Percentiles rank a stretch among this genome's conserved stretches.
Conservation (phyloP, 2,113 vertebrate genomes). For the Lipophrys pholis region DNA sequence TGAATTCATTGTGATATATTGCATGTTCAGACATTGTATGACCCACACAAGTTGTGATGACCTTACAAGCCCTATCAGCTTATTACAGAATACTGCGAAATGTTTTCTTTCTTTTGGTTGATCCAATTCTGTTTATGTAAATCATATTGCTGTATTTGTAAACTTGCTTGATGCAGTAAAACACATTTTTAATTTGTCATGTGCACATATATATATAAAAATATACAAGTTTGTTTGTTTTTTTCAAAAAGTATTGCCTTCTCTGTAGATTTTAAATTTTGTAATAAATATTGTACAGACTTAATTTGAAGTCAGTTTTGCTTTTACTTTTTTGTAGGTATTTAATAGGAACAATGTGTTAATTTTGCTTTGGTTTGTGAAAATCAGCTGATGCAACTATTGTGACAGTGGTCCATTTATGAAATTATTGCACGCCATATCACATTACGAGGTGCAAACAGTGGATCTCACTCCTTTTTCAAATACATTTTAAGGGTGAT, state of each 20-base stretch:
- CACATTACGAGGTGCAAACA: too few relatives aligned
- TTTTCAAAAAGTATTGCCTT: conserved; percentile 33
- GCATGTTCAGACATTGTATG: too few relatives aligned
- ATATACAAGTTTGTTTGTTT: neutral
- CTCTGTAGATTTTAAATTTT: conserved; percentile 38
- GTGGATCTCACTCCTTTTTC: too few relatives aligned
- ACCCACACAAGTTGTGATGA: too few relatives aligned
- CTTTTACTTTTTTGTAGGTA: conserved; percentile 9
- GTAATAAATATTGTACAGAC: conserved; percentile 60
- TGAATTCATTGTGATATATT: too few relatives aligned
- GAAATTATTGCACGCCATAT: too few relatives aligned
- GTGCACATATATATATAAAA: conserved; percentile 4
- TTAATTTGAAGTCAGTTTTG: conserved; percentile 22
- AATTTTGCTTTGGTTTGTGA: too few relatives aligned
- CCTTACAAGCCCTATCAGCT: neutral
- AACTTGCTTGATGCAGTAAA: conserved; percentile 16
- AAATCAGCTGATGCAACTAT: too few relatives aligned
- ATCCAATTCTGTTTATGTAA: conserved; percentile 20
- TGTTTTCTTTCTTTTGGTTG: conserved; percentile 2
- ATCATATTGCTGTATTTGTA: conserved; percentile 24
- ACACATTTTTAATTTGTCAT: conserved; percentile 11
- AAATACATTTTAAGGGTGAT: too few relatives aligned
- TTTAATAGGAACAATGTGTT: neutral
- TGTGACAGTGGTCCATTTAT: too few relatives aligned
- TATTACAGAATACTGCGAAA: neutral